A percentile compares a stretch with the other conserved stretches of the same genome.
phyloP scores from a whole-genome alignment of 2,888 invertebrate species.

The Cecidostiba fungosa region DNA sequence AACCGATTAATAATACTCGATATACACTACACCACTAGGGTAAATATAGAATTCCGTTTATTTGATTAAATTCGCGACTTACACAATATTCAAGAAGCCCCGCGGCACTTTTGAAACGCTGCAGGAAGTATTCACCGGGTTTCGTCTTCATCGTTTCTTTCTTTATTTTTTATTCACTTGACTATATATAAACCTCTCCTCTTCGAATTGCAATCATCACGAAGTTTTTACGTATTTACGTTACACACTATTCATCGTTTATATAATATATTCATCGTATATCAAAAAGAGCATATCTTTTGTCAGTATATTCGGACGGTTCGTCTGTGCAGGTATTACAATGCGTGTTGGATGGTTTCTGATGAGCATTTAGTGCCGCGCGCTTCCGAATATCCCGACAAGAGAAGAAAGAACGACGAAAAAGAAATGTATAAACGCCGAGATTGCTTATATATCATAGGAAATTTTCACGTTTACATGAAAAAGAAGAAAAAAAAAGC shows the following conservation, averaged over 20 bases:
- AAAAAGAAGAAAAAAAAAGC: slow-evolving; percentile 51
- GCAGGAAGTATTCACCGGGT: slow-evolving; percentile 62
- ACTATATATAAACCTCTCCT: slow-evolving; percentile 26
- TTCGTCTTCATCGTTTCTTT: background rate
- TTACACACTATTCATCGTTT: slow-evolving; percentile 16
- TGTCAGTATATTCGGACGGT: slow-evolving; percentile 65
- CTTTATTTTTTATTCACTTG: background rate
- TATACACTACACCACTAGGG: slow-evolving; percentile 25
- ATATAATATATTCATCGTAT: slow-evolving; percentile 4
- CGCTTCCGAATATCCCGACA: slow-evolving; percentile 65
- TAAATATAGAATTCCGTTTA: slow-evolving; percentile 36
- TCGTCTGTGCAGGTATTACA: background rate
- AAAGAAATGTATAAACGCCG: slow-evolving; percentile 46
- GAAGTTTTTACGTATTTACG: slow-evolving; percentile 52
- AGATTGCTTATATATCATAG: slow-evolving; percentile 38
- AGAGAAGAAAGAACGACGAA: slow-evolving; percentile 58
- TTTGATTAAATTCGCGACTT: slow-evolving; percentile 52
- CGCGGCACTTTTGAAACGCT: slow-evolving; percentile 61
- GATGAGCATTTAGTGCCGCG: slow-evolving; percentile 60
- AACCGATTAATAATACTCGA: slow-evolving; percentile 48
- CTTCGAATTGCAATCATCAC: slow-evolving; percentile 44
- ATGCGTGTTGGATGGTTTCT: slow-evolving; percentile 25
- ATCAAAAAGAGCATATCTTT: slow-evolving; percentile 39
- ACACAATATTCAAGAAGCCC: slow-evolving; percentile 56
- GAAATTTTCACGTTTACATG: slow-evolving; percentile 47